phyloP scores from a whole-genome alignment of 2,888 invertebrate species.

The Melangyna quadrimaculata region DNA sequence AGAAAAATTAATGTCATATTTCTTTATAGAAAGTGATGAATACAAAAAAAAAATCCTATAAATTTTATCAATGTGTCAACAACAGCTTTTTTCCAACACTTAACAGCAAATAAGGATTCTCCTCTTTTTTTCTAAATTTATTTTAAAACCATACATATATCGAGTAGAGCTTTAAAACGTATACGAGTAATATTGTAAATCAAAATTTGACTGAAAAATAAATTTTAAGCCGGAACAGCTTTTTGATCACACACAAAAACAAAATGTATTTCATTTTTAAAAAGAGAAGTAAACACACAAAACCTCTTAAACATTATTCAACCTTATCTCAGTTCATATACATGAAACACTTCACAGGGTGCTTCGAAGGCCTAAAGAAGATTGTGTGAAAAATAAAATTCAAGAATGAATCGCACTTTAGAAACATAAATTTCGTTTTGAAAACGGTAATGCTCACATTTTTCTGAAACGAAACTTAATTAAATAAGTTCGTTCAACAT shows the following conservation, averaged over 20 bases:
- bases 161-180: background rate
- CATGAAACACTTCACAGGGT: background rate
- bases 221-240: background rate
- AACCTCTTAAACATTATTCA: background rate
- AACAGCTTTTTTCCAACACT: background rate
- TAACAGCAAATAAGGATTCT: background rate
- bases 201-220: constrained; percentile 39
- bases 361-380: background rate
- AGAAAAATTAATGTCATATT: no score
- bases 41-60: no score
- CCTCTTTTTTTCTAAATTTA: background rate
- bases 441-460: no score
- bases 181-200: constrained; percentile 21
- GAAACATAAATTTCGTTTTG: no score
- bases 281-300: background rate
- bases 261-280: background rate
- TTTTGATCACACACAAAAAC: constrained; percentile 9
- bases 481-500: no score
- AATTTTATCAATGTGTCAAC: no score
- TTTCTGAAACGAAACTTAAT: no score
- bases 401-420: no score
- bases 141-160: constrained; percentile 25
- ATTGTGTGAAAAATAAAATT: no score
- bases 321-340: background rate
- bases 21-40: no score